Evolutionary conservation across 53 echinoderm and acorn worm genomes (phyloP).

Genomic region (Actinopyga echinites): DNA sequence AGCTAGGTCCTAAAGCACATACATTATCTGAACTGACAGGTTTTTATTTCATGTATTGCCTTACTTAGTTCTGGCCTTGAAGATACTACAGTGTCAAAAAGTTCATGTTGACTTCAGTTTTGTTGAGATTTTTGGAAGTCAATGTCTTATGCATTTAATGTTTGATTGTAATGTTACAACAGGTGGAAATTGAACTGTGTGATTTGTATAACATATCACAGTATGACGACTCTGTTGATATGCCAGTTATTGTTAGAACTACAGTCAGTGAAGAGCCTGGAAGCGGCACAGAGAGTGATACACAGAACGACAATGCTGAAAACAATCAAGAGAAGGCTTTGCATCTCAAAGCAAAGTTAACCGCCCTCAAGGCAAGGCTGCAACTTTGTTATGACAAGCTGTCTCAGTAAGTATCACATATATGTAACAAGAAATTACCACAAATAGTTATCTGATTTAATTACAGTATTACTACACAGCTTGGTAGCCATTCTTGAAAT

Average conservation of each 20-base stretch:
- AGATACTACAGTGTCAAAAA: no score
- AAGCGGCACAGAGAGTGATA: constrained; percentile 93
- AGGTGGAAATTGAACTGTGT: constrained; percentile 26
- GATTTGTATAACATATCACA: constrained; percentile 5
- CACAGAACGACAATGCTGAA: constrained; percentile 53
- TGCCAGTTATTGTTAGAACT: background rate
- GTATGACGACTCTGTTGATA: background rate
- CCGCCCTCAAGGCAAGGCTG: constrained; percentile 56
- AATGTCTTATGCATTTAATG: no score
- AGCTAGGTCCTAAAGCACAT: no score
- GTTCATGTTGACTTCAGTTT: no score
- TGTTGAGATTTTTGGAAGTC: no score
- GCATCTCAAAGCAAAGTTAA: constrained; percentile 49
- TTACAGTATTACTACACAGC: no score
- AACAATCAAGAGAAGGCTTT: constrained; percentile 21
- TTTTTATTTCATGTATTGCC: no score
- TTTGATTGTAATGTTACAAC: background rate
- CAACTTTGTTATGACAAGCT: constrained; percentile 49
- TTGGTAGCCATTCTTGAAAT: no score
- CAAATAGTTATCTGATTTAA: no score
- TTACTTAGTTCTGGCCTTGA: no score
- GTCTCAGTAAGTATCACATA: constrained; percentile 36
- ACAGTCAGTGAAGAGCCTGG: constrained; percentile 63
- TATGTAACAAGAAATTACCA: no score
- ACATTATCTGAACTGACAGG: no score